Evolutionary conservation across 1,140 invertebrate species (phyloP), one percentile per base, ranked within the genome.

Genomic region (Medauroidea extradentata): DNA sequence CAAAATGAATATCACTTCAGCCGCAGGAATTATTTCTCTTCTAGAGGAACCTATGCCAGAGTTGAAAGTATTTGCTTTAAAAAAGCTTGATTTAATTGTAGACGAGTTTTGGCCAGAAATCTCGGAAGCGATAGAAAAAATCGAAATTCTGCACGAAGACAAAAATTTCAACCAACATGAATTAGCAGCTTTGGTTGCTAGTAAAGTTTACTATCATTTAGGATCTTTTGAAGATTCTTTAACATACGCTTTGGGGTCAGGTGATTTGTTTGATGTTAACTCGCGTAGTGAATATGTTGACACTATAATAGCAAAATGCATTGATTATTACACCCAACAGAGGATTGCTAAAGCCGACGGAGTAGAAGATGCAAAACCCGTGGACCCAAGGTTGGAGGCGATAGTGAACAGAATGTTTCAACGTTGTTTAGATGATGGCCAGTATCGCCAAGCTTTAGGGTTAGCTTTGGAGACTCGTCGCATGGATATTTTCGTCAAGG

Each of bases 41-140:
- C 80, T 98, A 53, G 94, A 98, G 74, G 96, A 98, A 75, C 89
- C 91, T 25, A 90, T 92, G 77, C 83, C 88, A 16, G 93, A 97
- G 76, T 78, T 99, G 44, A 96, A 96, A 77, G 86, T 93, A 2
- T 98, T 96, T 77, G 95, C 96, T 19, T 70, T 88, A 53, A 89
- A 90, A 67, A 95, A 95, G 70, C 78, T 99, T 43, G 89, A 98
- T 75, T 83, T 85, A 68, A 93, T 99, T 72, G 95, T 98, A 0
- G 94, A 98, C 74, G 91, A 96, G 74, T 98, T 98, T 78, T 98
- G 96, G 96, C 93, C 95, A 16, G 96, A 98, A 79, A 98, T 98
- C 62, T 96, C 94, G 0, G 96, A 99, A 78, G 92, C 94, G 11
- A 95, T 99, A 70, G 90, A 92, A 69, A 98, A 97, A 79, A 97